phyloP scores from a whole-genome alignment of 64 coral and sea anemone species.

The Dendronephthya gigantea region DNA sequence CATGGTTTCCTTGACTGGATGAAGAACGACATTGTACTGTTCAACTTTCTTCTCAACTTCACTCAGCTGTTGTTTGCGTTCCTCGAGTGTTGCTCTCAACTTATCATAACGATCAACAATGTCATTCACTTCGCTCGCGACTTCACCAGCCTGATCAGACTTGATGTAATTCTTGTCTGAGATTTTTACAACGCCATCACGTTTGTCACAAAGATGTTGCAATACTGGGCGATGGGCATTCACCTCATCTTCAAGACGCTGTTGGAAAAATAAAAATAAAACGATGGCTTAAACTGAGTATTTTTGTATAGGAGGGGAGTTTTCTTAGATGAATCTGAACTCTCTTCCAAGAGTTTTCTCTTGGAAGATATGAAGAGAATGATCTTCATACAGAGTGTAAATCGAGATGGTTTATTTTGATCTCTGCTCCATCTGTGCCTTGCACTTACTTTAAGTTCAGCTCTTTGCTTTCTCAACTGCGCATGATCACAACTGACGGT shows the following conservation, averaged over 20 bases:
- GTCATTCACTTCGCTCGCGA: background rate
- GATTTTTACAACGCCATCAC: background rate
- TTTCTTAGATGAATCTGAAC: no score
- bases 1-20: conserved; percentile 16
- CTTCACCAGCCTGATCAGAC: background rate
- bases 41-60: background rate
- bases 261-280: background rate
- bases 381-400: no score
- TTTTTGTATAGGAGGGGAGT: no score
- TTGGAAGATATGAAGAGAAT: no score
- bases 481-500: background rate
- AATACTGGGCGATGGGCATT: background rate
- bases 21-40: background rate
- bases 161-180: background rate
- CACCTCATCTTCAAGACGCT: background rate
- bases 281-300: no score
- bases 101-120: conserved; percentile 10
- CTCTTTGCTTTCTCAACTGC: background rate
- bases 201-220: conserved; percentile 3
- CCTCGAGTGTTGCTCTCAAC: background rate
- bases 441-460: background rate
- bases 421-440: background rate
- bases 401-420: background rate
- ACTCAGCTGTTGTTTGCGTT: background rate
- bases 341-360: no score